Percentiles rank a stretch among this genome's conserved stretches.
phyloP scores from a whole-genome alignment of 37 sponge, comb jelly and placozoan genomes.

The Cliona cf. orientalis region DNA sequence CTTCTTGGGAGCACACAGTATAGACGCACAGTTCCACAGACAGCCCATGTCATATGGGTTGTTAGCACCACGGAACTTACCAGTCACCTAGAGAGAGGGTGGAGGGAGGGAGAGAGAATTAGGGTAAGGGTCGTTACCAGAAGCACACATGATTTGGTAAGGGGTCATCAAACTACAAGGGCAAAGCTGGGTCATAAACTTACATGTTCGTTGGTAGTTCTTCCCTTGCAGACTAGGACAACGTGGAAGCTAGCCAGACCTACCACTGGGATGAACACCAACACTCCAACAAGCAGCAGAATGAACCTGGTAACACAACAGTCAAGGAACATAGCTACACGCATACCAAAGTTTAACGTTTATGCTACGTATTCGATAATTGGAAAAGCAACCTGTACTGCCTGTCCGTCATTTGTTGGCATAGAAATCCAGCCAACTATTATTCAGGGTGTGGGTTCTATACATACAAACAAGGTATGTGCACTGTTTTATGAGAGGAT shows the following conservation, averaged over 20 bases:
- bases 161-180: no score
- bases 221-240: constrained; percentile 79
- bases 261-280: constrained; percentile 86
- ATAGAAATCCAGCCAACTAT: background rate
- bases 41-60: constrained; percentile 91
- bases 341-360: background rate
- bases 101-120: no score
- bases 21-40: constrained; percentile 59
- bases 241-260: constrained; percentile 92
- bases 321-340: no score
- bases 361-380: background rate
- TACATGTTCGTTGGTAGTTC: constrained; percentile 98
- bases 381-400: background rate
- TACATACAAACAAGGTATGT: background rate
- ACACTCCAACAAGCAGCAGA: constrained; percentile 67
- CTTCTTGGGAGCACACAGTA: constrained; percentile 76
- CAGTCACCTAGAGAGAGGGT: constrained; percentile 88
- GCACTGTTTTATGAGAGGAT: constrained; percentile 39
- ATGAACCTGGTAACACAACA: constrained; percentile 61
- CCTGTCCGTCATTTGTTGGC: background rate
- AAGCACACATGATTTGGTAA: no score
- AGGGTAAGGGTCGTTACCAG: no score
- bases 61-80: constrained; percentile 73
- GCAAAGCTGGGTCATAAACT: background rate
- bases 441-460: background rate